phyloP scores from a whole-genome alignment of 2,888 invertebrate genomes.

The Epinotia bilunana region DNA sequence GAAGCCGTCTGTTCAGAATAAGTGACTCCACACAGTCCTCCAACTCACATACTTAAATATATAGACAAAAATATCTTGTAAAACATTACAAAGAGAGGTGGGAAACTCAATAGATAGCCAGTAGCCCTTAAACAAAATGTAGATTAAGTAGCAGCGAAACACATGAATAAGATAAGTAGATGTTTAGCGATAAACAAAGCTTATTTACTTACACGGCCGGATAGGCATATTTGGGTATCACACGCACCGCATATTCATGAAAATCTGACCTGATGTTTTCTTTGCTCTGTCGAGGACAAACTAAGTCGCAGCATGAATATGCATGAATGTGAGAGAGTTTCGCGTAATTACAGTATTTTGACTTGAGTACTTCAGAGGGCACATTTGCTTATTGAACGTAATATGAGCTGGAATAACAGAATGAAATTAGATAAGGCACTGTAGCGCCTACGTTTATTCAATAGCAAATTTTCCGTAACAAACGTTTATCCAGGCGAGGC shows the following conservation, averaged over 20 bases:
- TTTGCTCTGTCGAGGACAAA: conserved; percentile 37
- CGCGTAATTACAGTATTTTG: conserved; percentile 32
- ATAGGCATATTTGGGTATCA: conserved; percentile 18
- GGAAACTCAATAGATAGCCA: too few species aligned
- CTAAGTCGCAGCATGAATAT: conserved; percentile 44
- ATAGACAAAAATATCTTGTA: too few species aligned
- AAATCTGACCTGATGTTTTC: conserved; percentile 36
- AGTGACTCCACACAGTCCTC: too few species aligned
- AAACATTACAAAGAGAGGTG: too few species aligned
- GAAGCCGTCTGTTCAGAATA: neutral
- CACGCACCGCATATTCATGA: conserved; percentile 41
- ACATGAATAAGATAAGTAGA: neutral
- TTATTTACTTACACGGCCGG: conserved; percentile 24
- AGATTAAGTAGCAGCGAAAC: too few species aligned
- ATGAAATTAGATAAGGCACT: conserved; percentile 28
- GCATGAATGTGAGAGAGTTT: conserved; percentile 33
- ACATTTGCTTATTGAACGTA: conserved; percentile 30
- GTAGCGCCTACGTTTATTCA: conserved; percentile 13
- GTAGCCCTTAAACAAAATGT: too few species aligned
- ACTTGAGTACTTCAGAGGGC: conserved; percentile 14
- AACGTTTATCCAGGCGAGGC: conserved; percentile 23
- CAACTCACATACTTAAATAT: too few species aligned
- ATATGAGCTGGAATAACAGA: conserved; percentile 33
- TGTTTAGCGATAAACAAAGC: conserved; percentile 11
- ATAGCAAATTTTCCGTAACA: conserved; percentile 4